Percentiles rank a stretch among this genome's conserved stretches.
Evolutionary conservation across 2,797 vertebrate genomes (phyloP).

Genomic region (Moxostoma hubbsi): DNA sequence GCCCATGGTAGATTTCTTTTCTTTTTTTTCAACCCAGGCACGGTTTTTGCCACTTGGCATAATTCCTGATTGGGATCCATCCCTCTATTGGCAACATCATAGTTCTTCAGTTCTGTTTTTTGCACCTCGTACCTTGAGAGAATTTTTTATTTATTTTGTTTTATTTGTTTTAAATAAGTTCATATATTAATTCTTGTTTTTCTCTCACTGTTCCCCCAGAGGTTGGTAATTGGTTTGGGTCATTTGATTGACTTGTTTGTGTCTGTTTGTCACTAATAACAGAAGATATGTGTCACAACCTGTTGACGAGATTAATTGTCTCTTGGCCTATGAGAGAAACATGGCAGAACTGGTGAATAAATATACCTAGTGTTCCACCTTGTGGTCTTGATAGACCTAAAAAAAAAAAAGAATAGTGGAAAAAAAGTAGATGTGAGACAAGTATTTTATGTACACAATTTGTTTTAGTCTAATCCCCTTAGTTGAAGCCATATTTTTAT

Average conservation of each 20-base stretch:
- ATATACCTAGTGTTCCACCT: too few relatives aligned
- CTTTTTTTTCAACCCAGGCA: not conserved
- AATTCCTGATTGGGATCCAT: not conserved
- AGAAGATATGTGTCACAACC: not conserved
- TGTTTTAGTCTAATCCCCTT: not conserved
- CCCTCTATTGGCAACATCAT: slow-evolving; percentile 26
- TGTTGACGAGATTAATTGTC: slow-evolving; percentile 14
- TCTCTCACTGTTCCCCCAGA: slow-evolving; percentile 16
- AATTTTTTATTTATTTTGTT: slow-evolving; percentile 17
- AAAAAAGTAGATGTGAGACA: not conserved
- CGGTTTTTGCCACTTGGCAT: slow-evolving; percentile 19
- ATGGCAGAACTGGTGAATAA: not conserved
- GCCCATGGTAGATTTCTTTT: not conserved
- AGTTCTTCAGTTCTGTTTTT: not conserved
- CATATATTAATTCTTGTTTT: slow-evolving; percentile 30
- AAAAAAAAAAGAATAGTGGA: not conserved
- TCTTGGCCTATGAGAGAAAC: not conserved
- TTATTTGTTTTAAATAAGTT: too few relatives aligned
- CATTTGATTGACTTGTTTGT: too few relatives aligned
- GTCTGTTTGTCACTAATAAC: not conserved
- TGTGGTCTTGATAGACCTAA: not conserved
- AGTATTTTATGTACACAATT: slow-evolving; percentile 17
- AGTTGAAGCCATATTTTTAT: slow-evolving; percentile 19
- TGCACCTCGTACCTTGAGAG: slow-evolving; percentile 35
- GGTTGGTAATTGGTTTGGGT: not conserved